Evolutionary conservation across 2,888 invertebrate species (phyloP), one percentile per base, ranked within the genome.

Genomic region (Hoplodrina ambigua): DNA sequence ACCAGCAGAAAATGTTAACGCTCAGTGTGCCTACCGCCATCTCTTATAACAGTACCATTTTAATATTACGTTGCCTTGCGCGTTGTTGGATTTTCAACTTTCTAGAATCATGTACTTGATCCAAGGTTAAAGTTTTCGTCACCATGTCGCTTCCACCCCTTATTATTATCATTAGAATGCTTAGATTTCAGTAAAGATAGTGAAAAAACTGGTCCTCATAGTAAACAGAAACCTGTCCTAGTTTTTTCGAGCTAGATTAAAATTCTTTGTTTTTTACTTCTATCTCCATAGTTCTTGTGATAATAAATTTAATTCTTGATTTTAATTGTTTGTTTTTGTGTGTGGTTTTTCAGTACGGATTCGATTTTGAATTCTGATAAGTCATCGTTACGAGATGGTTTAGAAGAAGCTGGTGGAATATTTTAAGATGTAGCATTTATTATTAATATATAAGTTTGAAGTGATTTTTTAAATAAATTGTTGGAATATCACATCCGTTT

Each of bases 291-390:
- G 19, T 75, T 75, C 30, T 33, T 76, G 30, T 53, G 46, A 30
- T 33, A 41, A 3, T 41, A 37, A 30, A 44, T 44, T 25, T 25
- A 19, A 37, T 58, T 70, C 19, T 30, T 15, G 10, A 55, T 52
- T 58, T 71, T 78, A 78, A 60, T 72, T 71, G 17, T 56, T 37
- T 15, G 15, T 76, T 77, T 69, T 57, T 69, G 56, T 46, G 8
- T 44, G 20, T 70, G 53, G 60, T 75, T 50, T 91, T 90, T 58
- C 89, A 91, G 91, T 85, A 86, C 60, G 92, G 88, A 15, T 85
- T 91, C 30, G 86, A 90, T 69, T 75, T 91, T 17, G 85, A 90
- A 44, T 85, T 90, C 62, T 90, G 81, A 86, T 8, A 19, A 58
- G 37, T 72, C 65, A 70, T 37, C 25, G 6, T 73, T 56, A 53